Evolutionary conservation across 2,113 vertebrate species (phyloP).

Genomic region (Vicugna pacos): DNA sequence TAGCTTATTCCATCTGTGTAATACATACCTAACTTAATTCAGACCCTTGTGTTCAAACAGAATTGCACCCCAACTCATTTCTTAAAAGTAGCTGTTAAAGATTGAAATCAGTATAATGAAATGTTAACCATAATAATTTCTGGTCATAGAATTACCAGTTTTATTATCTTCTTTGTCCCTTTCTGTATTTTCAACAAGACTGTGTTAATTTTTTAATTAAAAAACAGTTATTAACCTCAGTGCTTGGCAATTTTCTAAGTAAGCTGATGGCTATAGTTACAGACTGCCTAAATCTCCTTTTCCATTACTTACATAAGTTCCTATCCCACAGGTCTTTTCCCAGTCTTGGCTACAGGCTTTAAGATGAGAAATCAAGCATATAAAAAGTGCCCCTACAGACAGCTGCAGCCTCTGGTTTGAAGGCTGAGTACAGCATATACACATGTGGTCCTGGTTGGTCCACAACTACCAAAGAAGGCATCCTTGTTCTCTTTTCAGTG

Average conservation of each 20-base stretch:
- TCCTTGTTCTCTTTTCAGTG: background rate
- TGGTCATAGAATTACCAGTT: constrained; percentile 28
- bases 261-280: background rate
- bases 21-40: constrained; percentile 35
- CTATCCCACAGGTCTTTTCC: background rate
- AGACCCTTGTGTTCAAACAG: background rate
- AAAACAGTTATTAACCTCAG: constrained; percentile 20
- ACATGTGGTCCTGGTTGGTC: background rate
- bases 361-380: constrained; percentile 48
- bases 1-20: background rate
- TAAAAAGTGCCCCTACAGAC: background rate
- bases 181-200: constrained; percentile 32
- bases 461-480: background rate
- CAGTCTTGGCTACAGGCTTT: background rate
- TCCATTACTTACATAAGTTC: background rate
- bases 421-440: background rate
- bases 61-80: background rate
- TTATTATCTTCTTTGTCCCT: background rate
- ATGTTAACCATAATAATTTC: constrained; percentile 48
- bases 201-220: background rate
- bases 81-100: constrained; percentile 36
- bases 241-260: constrained; percentile 15
- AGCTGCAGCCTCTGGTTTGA: background rate
- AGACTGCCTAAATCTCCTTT: constrained; percentile 9
- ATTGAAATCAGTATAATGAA: constrained; percentile 46